Evolutionary conservation across 2,888 invertebrate species (phyloP).

Genomic region (Crocallis elinguaria): DNA sequence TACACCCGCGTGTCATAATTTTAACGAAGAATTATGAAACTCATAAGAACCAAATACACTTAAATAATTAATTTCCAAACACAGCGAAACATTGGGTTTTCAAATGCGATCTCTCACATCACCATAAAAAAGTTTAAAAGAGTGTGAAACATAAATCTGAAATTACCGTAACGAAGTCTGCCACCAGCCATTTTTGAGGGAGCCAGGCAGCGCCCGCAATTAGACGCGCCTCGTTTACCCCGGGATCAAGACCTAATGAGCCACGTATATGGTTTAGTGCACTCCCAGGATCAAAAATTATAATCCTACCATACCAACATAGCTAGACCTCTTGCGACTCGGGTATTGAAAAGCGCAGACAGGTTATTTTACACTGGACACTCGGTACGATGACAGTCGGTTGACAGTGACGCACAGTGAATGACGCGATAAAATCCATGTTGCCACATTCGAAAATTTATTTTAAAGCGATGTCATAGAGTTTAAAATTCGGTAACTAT

Average conservation of each 20-base stretch:
- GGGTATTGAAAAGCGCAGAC: not conserved
- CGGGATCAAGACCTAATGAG: constrained; percentile 80
- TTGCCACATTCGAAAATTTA: constrained; percentile 9
- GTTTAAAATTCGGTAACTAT: constrained; percentile 10
- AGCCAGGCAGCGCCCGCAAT: constrained; percentile 63
- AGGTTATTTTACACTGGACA: constrained; percentile 44
- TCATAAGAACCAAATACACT: too few relatives aligned
- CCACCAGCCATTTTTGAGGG: constrained; percentile 62
- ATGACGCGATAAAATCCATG: constrained; percentile 48
- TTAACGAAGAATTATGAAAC: too few relatives aligned
- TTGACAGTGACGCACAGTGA: constrained; percentile 61
- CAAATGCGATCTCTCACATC: constrained; percentile 19
- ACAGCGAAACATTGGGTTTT: constrained; percentile 18
- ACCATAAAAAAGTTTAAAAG: constrained; percentile 55
- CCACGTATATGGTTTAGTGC: constrained; percentile 77
- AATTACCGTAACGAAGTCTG: constrained; percentile 63
- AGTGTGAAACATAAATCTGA: constrained; percentile 69
- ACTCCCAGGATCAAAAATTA: constrained; percentile 76
- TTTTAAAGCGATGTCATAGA: constrained; percentile 13
- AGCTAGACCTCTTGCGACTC: constrained; percentile 39
- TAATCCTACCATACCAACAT: constrained; percentile 58
- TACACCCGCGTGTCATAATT: too few relatives aligned
- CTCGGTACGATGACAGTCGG: constrained; percentile 59
- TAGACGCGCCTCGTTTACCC: constrained; percentile 75
- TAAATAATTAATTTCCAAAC: constrained; percentile 27